A percentile compares a stretch with the other conserved stretches of the same genome.
Evolutionary conservation across 2,888 invertebrate genomes (phyloP).

Genomic region (Eupithecia exiguata): DNA sequence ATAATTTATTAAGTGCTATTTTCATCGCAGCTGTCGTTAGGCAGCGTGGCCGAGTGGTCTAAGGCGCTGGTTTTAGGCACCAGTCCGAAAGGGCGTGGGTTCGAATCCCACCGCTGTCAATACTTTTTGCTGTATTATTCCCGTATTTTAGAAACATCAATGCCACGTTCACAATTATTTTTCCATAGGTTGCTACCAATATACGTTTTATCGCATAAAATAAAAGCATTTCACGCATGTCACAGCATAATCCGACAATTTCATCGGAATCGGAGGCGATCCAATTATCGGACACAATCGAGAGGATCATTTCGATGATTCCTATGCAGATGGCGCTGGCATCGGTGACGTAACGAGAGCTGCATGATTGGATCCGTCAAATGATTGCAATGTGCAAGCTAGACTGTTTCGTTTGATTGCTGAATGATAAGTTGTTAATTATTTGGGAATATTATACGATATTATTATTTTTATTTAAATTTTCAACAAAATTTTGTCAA

Average conservation of each 20-base stretch:
- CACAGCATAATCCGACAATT: slow-evolving; percentile 39
- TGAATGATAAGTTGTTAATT: background rate
- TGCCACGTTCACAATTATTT: background rate
- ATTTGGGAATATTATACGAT: background rate
- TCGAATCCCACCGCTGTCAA: slow-evolving; percentile 88
- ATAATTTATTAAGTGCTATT: background rate
- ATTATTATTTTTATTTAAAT: background rate
- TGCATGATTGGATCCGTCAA: slow-evolving; percentile 41
- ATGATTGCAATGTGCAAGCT: slow-evolving; percentile 33
- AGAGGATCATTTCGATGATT: slow-evolving; percentile 56
- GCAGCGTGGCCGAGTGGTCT: slow-evolving; percentile 88
- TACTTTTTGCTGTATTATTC: slow-evolving; percentile 50
- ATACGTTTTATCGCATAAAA: background rate
- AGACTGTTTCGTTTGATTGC: slow-evolving; percentile 8
- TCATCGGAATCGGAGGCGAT: slow-evolving; percentile 51
- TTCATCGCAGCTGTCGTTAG: slow-evolving; percentile 42
- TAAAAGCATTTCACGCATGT: slow-evolving; percentile 15
- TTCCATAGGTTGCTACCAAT: background rate
- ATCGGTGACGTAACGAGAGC: slow-evolving; percentile 39
- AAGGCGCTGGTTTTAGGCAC: slow-evolving; percentile 87
- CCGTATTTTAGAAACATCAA: background rate
- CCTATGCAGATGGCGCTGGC: slow-evolving; percentile 46
- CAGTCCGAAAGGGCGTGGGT: slow-evolving; percentile 89
- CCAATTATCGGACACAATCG: slow-evolving; percentile 77
- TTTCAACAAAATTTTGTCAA: background rate